Percentiles rank a stretch among this genome's conserved stretches.
phyloP scores from a whole-genome alignment of 2,113 vertebrate species.

The Athene cunicularia region DNA sequence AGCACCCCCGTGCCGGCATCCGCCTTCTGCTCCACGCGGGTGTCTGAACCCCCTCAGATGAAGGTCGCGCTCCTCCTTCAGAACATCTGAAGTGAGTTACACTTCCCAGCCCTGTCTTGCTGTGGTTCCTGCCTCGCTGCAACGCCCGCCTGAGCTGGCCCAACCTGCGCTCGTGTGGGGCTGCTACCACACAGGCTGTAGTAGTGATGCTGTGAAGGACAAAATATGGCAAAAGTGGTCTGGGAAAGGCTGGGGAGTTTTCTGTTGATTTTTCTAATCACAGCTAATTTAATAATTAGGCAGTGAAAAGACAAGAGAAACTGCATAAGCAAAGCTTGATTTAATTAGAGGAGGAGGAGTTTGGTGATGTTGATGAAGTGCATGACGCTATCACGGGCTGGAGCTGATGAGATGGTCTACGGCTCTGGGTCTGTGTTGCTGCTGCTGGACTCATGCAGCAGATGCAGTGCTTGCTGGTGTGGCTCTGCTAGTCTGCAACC shows the following conservation, averaged over 20 bases:
- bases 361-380: not conserved
- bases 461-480: not conserved
- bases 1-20: accelerated
- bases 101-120: not conserved
- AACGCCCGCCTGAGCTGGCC: not conserved
- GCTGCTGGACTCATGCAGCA: accelerated
- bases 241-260: not conserved
- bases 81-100: not conserved
- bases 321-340: not conserved
- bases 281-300: not conserved
- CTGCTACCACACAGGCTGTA: not conserved
- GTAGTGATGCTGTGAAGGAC: not conserved
- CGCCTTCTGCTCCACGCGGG: accelerated
- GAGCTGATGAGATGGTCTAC: not conserved
- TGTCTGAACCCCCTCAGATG: not conserved
- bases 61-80: accelerated
- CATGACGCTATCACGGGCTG: accelerated
- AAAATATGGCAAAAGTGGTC: not conserved
- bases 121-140: not conserved
- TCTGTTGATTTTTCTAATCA: not conserved
- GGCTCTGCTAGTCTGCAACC: not conserved
- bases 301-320: not conserved
- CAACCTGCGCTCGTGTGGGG: accelerated
- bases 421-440: not conserved
- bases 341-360: not conserved